Evolutionary conservation across 1,140 invertebrate species (phyloP).

Genomic region (Drosophila watanabei): DNA sequence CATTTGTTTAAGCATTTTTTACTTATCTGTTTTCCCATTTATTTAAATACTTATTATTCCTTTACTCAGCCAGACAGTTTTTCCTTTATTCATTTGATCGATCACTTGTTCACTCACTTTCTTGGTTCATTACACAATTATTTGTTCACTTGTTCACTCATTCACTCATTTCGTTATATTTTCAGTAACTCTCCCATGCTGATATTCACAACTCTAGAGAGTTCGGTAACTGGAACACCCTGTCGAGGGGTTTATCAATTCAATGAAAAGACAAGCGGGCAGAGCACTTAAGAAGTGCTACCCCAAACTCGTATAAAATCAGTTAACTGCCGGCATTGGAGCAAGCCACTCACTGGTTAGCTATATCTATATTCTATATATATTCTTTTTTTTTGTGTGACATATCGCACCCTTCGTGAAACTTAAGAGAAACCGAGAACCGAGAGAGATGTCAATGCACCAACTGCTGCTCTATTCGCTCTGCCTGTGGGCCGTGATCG

Average conservation of each 20-base stretch:
- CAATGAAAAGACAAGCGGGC: slow-evolving; percentile 40
- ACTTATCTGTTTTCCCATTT: too few relatives aligned
- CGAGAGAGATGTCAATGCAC: slow-evolving; percentile 49
- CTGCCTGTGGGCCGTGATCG: slow-evolving; percentile 55
- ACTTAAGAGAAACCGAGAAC: not conserved
- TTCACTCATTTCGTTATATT: not conserved
- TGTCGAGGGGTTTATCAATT: slow-evolving; percentile 58
- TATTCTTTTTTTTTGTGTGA: not conserved
- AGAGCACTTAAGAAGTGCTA: slow-evolving; percentile 68
- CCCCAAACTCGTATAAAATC: slow-evolving; percentile 74
- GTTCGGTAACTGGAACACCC: slow-evolving; percentile 7
- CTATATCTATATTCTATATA: not conserved
- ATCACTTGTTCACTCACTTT: not conserved
- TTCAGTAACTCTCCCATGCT: not conserved
- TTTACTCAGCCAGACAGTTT: too few relatives aligned
- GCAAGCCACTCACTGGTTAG: slow-evolving; percentile 51
- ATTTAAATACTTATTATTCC: too few relatives aligned
- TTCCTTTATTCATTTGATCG: not conserved
- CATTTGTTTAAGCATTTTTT: too few relatives aligned
- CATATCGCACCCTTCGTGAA: slow-evolving; percentile 9
- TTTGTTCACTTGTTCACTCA: not conserved
- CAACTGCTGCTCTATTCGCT: slow-evolving; percentile 59
- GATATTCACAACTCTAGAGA: not conserved
- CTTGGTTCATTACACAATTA: not conserved
- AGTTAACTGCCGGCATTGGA: slow-evolving; percentile 80